Percentiles rank a stretch among this genome's conserved stretches.
Conservation (phyloP, 2,888 invertebrate species). For the Neoascia interrupta region DNA sequence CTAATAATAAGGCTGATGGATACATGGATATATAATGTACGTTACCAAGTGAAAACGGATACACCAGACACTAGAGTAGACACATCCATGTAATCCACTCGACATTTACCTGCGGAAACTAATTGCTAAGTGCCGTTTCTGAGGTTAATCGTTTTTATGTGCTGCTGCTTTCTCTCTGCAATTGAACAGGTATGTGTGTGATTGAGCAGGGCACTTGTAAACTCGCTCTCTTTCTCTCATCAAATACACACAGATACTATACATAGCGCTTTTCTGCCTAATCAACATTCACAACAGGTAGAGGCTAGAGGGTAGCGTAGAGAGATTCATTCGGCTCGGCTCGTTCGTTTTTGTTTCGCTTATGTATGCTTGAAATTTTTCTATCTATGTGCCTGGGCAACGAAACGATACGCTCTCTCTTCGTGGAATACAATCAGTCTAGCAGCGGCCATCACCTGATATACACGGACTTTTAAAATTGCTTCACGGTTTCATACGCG, state of each 20-base stretch:
- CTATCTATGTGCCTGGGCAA: too few species aligned
- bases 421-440: conserved; percentile 46
- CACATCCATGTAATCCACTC: not conserved
- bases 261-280: conserved; percentile 7
- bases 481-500: conserved; percentile 17
- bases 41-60: conserved; percentile 3
- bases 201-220: too few species aligned
- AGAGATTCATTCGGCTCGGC: too few species aligned
- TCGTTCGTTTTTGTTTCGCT: too few species aligned
- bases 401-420: conserved; percentile 20
- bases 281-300: conserved; percentile 34
- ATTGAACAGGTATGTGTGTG: not conserved
- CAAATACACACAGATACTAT: not conserved
- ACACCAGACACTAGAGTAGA: not conserved
- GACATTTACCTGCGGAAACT: conserved; percentile 9
- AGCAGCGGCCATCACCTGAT: conserved; percentile 39
- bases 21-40: conserved; percentile 2
- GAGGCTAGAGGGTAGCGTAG: too few species aligned
- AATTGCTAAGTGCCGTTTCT: not conserved
- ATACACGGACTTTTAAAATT: conserved; percentile 27
- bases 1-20: conserved; percentile 6
- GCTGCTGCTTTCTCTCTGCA: conserved; percentile 27
- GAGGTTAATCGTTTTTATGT: conserved; percentile 19
- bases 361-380: too few species aligned
- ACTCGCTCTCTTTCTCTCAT: conserved; percentile 8